These are phyloP conservation scores for Callinectes sapidus DNA, from an alignment of 2,888 invertebrate genomes.

Conservation along the genomic window DNA sequence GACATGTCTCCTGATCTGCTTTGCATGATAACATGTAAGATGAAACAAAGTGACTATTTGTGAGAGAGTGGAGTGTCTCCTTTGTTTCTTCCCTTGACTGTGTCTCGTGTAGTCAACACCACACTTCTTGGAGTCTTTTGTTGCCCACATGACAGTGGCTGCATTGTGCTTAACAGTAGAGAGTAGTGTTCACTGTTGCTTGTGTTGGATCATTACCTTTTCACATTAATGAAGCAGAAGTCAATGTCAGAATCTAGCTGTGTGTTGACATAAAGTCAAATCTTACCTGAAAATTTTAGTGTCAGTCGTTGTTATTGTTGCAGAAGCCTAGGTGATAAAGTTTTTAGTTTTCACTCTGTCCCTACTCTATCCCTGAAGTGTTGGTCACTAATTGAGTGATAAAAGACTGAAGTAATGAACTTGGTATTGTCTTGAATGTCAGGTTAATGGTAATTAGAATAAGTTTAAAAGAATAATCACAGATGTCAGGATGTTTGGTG, in stretches of 20 bases:
- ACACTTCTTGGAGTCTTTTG: neutral
- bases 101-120: neutral
- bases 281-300: neutral
- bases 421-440: neutral
- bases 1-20: slow-evolving; percentile 34
- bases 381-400: neutral
- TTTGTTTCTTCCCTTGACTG: neutral
- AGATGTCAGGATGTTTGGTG: neutral
- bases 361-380: neutral
- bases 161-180: slow-evolving; percentile 16
- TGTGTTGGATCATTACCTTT: neutral
- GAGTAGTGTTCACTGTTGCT: slow-evolving; percentile 13
- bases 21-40: slow-evolving; percentile 24
- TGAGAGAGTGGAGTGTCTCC: neutral
- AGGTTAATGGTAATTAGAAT: neutral
- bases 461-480: neutral
- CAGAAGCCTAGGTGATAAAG: neutral
- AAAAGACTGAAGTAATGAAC: neutral
- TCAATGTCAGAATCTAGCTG: neutral
- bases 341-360: neutral
- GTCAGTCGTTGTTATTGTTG: neutral
- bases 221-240: neutral
- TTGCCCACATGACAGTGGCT: slow-evolving; percentile 24
- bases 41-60: slow-evolving; percentile 3
- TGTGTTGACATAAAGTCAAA: neutral